Evolutionary conservation across 1,140 invertebrate genomes (phyloP).

Genomic region (Orchesella cincta): DNA sequence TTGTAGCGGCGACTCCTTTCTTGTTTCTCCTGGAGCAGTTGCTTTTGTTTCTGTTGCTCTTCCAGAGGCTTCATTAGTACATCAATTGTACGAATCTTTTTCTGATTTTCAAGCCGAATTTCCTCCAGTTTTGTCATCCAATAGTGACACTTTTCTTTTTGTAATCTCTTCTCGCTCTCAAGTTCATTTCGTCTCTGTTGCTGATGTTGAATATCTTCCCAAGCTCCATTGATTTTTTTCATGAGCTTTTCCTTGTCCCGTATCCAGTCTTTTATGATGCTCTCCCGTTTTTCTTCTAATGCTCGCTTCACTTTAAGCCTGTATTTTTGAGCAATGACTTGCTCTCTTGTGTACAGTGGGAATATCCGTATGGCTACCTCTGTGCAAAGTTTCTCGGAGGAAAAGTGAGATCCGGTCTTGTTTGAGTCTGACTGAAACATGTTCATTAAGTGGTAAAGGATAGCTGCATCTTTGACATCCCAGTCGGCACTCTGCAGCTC

Average conservation of each 20-base stretch:
- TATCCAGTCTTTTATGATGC: slow-evolving; percentile 41
- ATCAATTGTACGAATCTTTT: slow-evolving; percentile 29
- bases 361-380: slow-evolving; percentile 15
- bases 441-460: slow-evolving; percentile 37
- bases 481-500: slow-evolving; percentile 15
- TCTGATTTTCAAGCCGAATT: slow-evolving; percentile 41
- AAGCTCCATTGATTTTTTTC: slow-evolving; percentile 40
- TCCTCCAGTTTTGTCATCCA: slow-evolving; percentile 35
- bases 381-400: slow-evolving; percentile 6
- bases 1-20: slow-evolving; percentile 5
- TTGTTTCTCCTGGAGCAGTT: background rate
- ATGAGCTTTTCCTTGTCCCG: slow-evolving; percentile 44
- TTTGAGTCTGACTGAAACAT: background rate
- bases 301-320: slow-evolving; percentile 34
- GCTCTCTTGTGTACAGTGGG: background rate
- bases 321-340: slow-evolving; percentile 43
- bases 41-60: background rate
- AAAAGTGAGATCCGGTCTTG: background rate
- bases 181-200: background rate
- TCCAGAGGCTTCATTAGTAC: slow-evolving; percentile 32
- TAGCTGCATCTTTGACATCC: slow-evolving; percentile 25
- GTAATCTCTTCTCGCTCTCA: background rate
- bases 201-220: slow-evolving; percentile 26
- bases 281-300: slow-evolving; percentile 38
- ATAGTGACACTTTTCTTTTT: slow-evolving; percentile 28